Conservation (phyloP, 1,140 invertebrate species). For the Dendroctonus valens region DNA sequence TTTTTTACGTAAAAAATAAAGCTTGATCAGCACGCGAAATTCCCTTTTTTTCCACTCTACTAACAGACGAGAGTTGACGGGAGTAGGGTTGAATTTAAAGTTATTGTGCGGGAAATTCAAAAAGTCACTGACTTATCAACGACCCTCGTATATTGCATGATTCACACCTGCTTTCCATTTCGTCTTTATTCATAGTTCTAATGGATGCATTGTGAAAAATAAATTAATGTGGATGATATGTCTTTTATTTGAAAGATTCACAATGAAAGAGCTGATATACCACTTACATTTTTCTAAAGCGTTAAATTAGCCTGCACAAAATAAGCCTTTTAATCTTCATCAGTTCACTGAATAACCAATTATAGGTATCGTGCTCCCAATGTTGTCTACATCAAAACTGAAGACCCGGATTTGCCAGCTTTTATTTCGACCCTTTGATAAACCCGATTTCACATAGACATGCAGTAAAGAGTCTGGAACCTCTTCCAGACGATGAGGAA, state of each 20-base stretch:
- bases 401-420: slow-evolving; percentile 99
- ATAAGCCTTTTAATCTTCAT: background rate
- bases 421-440: slow-evolving; percentile 99
- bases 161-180: slow-evolving; percentile 49
- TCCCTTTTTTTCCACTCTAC: too few relatives aligned
- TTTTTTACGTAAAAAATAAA: too few relatives aligned
- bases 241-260: slow-evolving; percentile 48
- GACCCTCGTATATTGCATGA: too few relatives aligned
- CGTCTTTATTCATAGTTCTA: slow-evolving; percentile 24
- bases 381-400: slow-evolving; percentile 99
- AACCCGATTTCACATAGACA: slow-evolving; percentile 98
- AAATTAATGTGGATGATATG: slow-evolving; percentile 53
- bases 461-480: slow-evolving; percentile 80
- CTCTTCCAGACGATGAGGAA: slow-evolving; percentile 89
- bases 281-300: slow-evolving; percentile 43
- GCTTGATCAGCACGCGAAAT: too few relatives aligned
- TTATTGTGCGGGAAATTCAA: too few relatives aligned
- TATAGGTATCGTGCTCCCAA: slow-evolving; percentile 98
- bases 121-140: too few relatives aligned
- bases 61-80: too few relatives aligned
- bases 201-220: slow-evolving; percentile 52
- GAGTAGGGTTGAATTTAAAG: too few relatives aligned
- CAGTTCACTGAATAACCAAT: background rate
- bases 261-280: slow-evolving; percentile 54
- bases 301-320: background rate